Evolutionary conservation across 92 coral and sea anemone species (phyloP).

Genomic region (Phenganax marumi): DNA sequence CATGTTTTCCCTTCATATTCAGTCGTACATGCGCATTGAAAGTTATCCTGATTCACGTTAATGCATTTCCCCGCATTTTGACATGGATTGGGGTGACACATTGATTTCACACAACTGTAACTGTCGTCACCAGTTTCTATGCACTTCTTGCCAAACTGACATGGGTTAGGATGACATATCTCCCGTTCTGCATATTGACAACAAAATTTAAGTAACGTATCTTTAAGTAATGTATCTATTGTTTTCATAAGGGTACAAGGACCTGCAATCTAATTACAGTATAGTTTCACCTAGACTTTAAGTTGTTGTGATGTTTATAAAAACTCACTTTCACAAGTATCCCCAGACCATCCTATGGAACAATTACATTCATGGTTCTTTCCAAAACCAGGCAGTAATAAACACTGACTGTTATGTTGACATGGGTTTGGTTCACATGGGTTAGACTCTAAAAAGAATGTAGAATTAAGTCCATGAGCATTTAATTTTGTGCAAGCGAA

Average conservation of each 20-base stretch:
- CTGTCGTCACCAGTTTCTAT: conserved; percentile 79
- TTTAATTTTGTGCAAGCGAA: too few relatives aligned
- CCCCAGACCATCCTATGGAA: conserved; percentile 78
- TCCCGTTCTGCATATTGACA: conserved; percentile 66
- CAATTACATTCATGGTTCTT: conserved; percentile 77
- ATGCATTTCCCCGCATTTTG: conserved; percentile 80
- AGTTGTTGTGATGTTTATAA: not conserved
- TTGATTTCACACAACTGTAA: conserved; percentile 90
- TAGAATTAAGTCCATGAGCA: too few relatives aligned
- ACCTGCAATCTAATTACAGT: too few relatives aligned
- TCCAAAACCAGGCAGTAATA: conserved; percentile 74
- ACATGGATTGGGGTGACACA: conserved; percentile 96
- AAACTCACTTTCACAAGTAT: conserved; percentile 73
- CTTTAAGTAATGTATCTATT: too few relatives aligned
- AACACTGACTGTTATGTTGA: conserved; percentile 67
- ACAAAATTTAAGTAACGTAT: not conserved
- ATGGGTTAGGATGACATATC: conserved; percentile 93
- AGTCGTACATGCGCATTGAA: conserved; percentile 74
- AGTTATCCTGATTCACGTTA: conserved; percentile 82
- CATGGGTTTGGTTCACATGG: conserved; percentile 98
- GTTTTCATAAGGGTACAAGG: too few relatives aligned
- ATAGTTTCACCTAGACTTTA: not conserved
- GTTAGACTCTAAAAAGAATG: conserved; percentile 57
- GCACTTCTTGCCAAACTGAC: conserved; percentile 93
- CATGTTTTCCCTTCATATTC: conserved; percentile 79